Base-by-base conservation (phyloP, 2,113 vertebrate species). In the Fulica atra region DNA sequence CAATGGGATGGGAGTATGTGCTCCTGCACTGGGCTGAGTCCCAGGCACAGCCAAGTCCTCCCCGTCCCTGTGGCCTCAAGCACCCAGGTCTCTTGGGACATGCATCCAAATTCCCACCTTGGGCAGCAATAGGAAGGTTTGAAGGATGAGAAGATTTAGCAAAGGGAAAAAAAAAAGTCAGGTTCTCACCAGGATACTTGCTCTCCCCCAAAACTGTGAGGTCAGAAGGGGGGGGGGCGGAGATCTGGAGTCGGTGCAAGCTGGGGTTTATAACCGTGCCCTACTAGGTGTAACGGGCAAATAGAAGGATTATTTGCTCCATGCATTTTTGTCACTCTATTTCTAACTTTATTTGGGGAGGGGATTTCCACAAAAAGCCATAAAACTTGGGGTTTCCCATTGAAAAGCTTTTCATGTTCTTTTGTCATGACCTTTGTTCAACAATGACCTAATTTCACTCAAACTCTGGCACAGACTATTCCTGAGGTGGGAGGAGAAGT, bases 391-490 rank as follows among this genome's bases (percentile, higher is more conserved):
- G 86, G 74, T 69, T 96, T 93, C 89, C 88, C 68, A 90, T 16
- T 44, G 78, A 82, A 59, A 87, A 92, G 63, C 88, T 89, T 88
- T 89, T 77, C 66, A 46, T 82, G 65, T 88, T 93, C 74, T 88
- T 88, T 81, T 81, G 35, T 56, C 86, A 96, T 56, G 90, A 96
- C 81, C 96, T 96, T 89, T 95, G 66, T 90, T 97, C 76, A 93
- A 86, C 72, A 80, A 53, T 25, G 92, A 96, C 95, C 95, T 92
- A 96, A 93, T 96, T 90, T 94, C 81, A 7, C 74, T 90, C 87
- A 10, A 57, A 44, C 88, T 70, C 73, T 76, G 91, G 84, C 83
- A 68, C 64, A 51, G 44, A 13, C 88, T 46, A 16, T 88, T 95
- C 90, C 88, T 89, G 79, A 94, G 92, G 79, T 54, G 88, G 92